Evolutionary conservation across 2,888 invertebrate genomes (phyloP), one percentile per base, ranked within the genome.

Genomic region (Chironomus tentans): DNA sequence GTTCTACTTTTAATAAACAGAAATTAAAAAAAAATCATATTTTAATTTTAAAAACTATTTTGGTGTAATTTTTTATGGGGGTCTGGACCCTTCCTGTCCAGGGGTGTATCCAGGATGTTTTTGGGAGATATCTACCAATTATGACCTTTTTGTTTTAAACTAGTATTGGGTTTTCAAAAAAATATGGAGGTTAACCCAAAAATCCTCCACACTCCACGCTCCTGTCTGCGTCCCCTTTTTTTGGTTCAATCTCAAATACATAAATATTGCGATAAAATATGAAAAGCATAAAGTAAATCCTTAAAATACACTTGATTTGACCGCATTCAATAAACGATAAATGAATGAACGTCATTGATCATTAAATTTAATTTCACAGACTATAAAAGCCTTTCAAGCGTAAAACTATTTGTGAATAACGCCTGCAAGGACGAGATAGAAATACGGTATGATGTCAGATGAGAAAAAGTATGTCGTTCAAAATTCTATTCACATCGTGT

Each of bases 341-440:
- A 74, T 65, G 62, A 74, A 74, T 47, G 65, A 74, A 46, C 24
- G 65, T 74, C 68, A 74, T 74, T 68, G 74, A 74, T 74, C 74
- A 74, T 68, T 74, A 68, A 74, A 74, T 74, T 74, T 74, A 74
- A 74, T 74, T 74, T 74, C 46, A 65, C 28, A 65, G 38, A 28
- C 65, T 22, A 74, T 74, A 74, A 74, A 74, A 74, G 74, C 38
- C 22, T 65, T 48, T 74, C 24, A 68, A 74, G 68, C 74, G 62
- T 74, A 15, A 68, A 74, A 65, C 24, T 18, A 28, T 74, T 61
- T 74, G 22, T 22, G 74, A 24, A 65, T 13, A 65, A 10, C 65
- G 65, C 2, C 12, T 24, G 56, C 56, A 56, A 56, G 56, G 65
- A 65, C 65, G 18, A 22, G 65, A 21, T 21, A 22, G 65, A 18